A percentile compares a stretch with the other conserved stretches of the same genome.
phyloP scores from a whole-genome alignment of 2,888 invertebrate species.

The Thyatira batis region DNA sequence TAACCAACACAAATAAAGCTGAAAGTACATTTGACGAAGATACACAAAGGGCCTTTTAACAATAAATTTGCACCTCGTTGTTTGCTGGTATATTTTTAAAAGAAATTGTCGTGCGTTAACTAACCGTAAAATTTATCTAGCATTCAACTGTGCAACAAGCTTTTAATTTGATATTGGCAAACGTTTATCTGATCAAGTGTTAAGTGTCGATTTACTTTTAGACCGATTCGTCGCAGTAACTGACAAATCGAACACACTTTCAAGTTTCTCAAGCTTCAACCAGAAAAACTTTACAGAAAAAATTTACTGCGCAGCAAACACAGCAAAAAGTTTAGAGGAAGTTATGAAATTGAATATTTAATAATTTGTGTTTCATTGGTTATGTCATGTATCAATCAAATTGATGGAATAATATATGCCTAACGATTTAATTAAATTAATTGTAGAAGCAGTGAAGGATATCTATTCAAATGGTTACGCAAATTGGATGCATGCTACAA shows the following conservation, averaged over 20 bases:
- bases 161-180: constrained; percentile 58
- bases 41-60: neutral
- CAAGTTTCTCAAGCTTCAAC: constrained; percentile 37
- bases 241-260: constrained; percentile 46
- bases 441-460: constrained; percentile 21
- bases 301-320: constrained; percentile 1
- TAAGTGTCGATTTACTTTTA: constrained; percentile 51
- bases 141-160: constrained; percentile 41
- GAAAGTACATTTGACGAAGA: no score
- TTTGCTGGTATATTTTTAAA: constrained; percentile 14
- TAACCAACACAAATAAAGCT: neutral
- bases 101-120: constrained; percentile 30
- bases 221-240: constrained; percentile 56
- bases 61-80: neutral
- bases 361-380: constrained; percentile 1
- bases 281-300: constrained; percentile 32
- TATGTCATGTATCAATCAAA: constrained; percentile 20
- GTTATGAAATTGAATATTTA: constrained; percentile 11
- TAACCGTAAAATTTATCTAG: constrained; percentile 43
- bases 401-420: constrained; percentile 23
- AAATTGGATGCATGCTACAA: constrained; percentile 30
- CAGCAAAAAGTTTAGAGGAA: constrained; percentile 14
- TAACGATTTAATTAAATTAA: constrained; percentile 33
- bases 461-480: constrained; percentile 28
- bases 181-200: constrained; percentile 52